These are phyloP conservation scores for Melanargia galathea DNA, from an alignment of 2,888 invertebrate genomes.

Conservation along the genomic window DNA sequence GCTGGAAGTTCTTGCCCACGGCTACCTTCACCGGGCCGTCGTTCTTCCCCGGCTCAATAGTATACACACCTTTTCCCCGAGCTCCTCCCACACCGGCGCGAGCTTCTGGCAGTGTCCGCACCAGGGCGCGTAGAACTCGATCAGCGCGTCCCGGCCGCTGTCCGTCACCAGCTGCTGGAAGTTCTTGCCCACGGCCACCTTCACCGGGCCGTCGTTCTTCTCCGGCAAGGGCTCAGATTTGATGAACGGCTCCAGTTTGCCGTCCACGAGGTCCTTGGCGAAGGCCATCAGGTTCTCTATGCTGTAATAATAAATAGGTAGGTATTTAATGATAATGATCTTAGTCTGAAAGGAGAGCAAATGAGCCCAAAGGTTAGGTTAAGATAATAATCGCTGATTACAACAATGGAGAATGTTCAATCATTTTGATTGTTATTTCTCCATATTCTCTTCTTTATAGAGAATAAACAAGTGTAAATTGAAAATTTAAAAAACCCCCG, in stretches of 20 bases:
- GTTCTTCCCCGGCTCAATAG: slow-evolving; percentile 89
- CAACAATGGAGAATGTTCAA: too few relatives aligned
- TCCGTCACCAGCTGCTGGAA: slow-evolving; percentile 97
- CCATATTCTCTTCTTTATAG: too few relatives aligned
- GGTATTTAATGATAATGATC: neutral
- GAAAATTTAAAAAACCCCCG: too few relatives aligned
- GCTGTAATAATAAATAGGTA: slow-evolving; percentile 71
- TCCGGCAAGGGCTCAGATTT: slow-evolving; percentile 98
- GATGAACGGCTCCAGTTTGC: slow-evolving; percentile 93
- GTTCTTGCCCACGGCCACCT: slow-evolving; percentile 97
- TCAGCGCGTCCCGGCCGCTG: slow-evolving; percentile 94
- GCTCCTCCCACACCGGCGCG: slow-evolving; percentile 95
- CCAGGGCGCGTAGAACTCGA: slow-evolving; percentile 99
- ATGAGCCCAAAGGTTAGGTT: too few relatives aligned
- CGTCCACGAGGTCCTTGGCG: slow-evolving; percentile 90
- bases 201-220: slow-evolving; percentile 90
- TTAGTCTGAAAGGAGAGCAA: too few relatives aligned
- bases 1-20: slow-evolving; percentile 98
- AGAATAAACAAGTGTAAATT: too few relatives aligned
- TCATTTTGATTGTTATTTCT: too few relatives aligned
- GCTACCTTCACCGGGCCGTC: slow-evolving; percentile 91
- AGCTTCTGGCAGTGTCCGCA: slow-evolving; percentile 99
- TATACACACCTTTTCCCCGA: slow-evolving; percentile 88
- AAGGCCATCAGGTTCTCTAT: slow-evolving; percentile 93
- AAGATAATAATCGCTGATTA: too few relatives aligned